Evolutionary conservation across 92 coral and sea anemone species (phyloP), one percentile per base, ranked within the genome.

Genomic region (Pocillopora grandis): DNA sequence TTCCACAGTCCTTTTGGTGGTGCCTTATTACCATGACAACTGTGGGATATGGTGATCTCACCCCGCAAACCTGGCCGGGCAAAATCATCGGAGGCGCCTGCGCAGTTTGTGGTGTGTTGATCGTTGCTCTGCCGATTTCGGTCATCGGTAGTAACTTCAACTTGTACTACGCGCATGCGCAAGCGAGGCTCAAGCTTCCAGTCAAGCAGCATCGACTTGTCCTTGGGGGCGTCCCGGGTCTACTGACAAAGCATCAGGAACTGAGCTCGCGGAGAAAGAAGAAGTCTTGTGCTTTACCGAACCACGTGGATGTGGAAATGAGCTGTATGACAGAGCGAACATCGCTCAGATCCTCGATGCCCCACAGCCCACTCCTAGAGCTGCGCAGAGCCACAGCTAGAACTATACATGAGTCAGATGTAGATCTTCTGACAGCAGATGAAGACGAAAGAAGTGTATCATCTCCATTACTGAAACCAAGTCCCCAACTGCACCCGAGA

Each of bases 1-100:
- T 94, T 48, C 98, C 99, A 33, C 95, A 89, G 66, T 94, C 99
- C 75, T 91, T 94, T 70, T 96, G 99, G 99, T 96, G 99, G 99
- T 95, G 99, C 65, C 93, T 96, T 13, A 90, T 96, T 78, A 96
- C 99, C 86, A 92, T 96, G 94, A 96, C 98, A 82, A 96, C 99
- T 20, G 98, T 96, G 23, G 98, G 99, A 9, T 96, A 96, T 67
- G 99, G 99, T 16, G 99, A 96, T 78, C 92, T 96, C 57, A 89
- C 96, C 56, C 98, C 99, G 0, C 80, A 75, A 27, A 88, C 99
- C 5, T 86, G 94, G 92, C 93, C 96, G 13, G 98, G 99, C 6
- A 92, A 96, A 91, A 82, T 96, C 33, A 88, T 96, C 57, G 99
- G 99, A 42, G 94, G 98, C 72, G 93, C 96, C 13, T 95, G 98